Conservation (phyloP, 1,140 invertebrate genomes). For the Atta cephalotes region DNA sequence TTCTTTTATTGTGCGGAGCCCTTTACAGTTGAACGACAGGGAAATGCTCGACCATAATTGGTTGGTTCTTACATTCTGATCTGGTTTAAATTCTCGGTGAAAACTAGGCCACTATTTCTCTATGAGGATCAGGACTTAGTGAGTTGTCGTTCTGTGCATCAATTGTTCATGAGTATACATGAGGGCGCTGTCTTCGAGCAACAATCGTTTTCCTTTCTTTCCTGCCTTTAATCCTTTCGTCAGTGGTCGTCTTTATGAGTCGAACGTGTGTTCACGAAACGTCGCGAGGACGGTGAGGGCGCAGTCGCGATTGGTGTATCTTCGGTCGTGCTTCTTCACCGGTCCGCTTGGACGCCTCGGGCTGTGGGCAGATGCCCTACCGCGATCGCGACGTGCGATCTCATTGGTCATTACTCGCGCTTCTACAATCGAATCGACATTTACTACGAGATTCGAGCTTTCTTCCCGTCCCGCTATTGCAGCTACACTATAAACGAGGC, state of each 20-base stretch:
- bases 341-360: not conserved
- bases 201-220: not conserved
- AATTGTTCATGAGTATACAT: not conserved
- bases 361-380: constrained; percentile 55
- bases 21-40: too few species aligned
- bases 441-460: constrained; percentile 46
- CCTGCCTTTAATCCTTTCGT: not conserved
- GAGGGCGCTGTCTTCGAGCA: not conserved
- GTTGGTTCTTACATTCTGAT: too few species aligned
- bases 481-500: not conserved
- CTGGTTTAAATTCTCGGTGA: too few species aligned
- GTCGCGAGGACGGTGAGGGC: not conserved
- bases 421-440: constrained; percentile 59
- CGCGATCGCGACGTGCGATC: constrained; percentile 59
- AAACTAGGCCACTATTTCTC: too few species aligned
- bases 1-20: too few species aligned
- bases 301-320: not conserved
- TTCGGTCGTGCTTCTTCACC: not conserved
- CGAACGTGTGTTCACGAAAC: not conserved
- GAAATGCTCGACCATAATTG: too few species aligned
- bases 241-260: not conserved
- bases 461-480: not conserved
- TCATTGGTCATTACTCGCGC: constrained; percentile 60
- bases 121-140: too few species aligned
- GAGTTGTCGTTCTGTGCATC: too few species aligned